A percentile compares a stretch with the other conserved stretches of the same genome.
Evolutionary conservation across 2,888 invertebrate genomes (phyloP).

Genomic region (Stenichneumon culpator): DNA sequence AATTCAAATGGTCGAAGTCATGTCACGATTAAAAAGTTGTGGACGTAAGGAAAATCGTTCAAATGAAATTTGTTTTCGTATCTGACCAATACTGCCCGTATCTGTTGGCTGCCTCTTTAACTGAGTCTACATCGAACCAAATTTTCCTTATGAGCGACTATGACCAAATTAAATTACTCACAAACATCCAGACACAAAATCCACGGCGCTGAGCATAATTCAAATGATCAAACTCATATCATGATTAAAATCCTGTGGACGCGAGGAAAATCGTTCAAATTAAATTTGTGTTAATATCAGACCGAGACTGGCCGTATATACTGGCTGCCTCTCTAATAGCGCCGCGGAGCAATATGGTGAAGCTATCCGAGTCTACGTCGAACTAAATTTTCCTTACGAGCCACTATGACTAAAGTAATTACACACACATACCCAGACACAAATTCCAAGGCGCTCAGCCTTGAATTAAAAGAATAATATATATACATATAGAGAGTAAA

Average conservation of each 20-base stretch:
- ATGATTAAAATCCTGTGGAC: slow-evolving; percentile 1
- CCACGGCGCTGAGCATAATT: background rate
- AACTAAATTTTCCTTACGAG: slow-evolving; percentile 39
- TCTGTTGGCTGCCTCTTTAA: background rate
- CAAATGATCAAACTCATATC: too few species aligned
- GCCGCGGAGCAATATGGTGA: slow-evolving; percentile 6
- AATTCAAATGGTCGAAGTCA: slow-evolving; percentile 10
- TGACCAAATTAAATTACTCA: slow-evolving; percentile 30
- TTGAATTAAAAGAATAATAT: slow-evolving; percentile 14
- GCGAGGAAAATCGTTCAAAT: background rate
- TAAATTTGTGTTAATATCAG: background rate
- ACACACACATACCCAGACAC: slow-evolving; percentile 28
- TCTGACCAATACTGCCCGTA: too few species aligned
- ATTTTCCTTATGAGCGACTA: slow-evolving; percentile 41
- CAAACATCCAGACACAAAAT: slow-evolving; percentile 28
- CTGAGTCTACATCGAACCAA: background rate
- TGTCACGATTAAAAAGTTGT: background rate
- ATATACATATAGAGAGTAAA: slow-evolving; percentile 8
- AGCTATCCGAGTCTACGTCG: background rate
- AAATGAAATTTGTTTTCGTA: too few species aligned
- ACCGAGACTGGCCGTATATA: background rate
- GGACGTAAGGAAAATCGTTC: slow-evolving; percentile 15
- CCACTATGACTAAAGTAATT: slow-evolving; percentile 23
- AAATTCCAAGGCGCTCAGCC: slow-evolving; percentile 8
- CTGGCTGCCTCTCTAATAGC: background rate